A percentile compares a stretch with the other conserved stretches of the same genome.
These are phyloP conservation scores for Thinocorus orbignyianus DNA, from an alignment of 2,113 vertebrate genomes.

Conservation along the genomic window DNA sequence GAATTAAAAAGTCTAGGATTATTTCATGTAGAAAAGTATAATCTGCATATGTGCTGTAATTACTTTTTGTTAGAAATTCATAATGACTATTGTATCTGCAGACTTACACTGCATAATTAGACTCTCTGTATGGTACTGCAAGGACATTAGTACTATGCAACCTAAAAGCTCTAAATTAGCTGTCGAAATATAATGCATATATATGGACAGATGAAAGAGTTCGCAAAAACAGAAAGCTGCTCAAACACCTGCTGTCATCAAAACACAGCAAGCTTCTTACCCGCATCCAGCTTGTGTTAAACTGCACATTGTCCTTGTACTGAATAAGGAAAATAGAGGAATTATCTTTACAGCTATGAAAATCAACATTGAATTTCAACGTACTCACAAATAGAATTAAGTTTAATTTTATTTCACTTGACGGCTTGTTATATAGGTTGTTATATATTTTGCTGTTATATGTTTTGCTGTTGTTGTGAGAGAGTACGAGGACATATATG, in stretches of 20 bases:
- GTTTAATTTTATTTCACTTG: background rate
- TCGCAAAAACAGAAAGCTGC: background rate
- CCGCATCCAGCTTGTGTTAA: background rate
- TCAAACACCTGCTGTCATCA: background rate
- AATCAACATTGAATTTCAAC: background rate
- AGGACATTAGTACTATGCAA: background rate
- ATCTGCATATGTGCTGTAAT: background rate
- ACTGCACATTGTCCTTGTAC: background rate
- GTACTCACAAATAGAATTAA: background rate
- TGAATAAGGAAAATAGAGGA: background rate
- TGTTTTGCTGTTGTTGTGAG: background rate
- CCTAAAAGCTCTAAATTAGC: background rate
- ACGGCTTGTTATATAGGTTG: background rate
- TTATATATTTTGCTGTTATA: background rate
- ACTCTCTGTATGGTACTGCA: background rate
- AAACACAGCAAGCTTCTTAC: background rate
- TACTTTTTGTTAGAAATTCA: constrained; percentile 26
- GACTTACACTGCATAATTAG: constrained; percentile 17
- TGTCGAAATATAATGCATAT: background rate
- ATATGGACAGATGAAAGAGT: background rate
- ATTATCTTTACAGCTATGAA: background rate
- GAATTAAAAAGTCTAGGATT: background rate
- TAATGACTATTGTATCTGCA: background rate
- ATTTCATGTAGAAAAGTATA: constrained; percentile 6
- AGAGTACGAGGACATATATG: background rate